Evolutionary conservation across 2,888 invertebrate genomes (phyloP).

Genomic region (Tetheella fluctuosa): DNA sequence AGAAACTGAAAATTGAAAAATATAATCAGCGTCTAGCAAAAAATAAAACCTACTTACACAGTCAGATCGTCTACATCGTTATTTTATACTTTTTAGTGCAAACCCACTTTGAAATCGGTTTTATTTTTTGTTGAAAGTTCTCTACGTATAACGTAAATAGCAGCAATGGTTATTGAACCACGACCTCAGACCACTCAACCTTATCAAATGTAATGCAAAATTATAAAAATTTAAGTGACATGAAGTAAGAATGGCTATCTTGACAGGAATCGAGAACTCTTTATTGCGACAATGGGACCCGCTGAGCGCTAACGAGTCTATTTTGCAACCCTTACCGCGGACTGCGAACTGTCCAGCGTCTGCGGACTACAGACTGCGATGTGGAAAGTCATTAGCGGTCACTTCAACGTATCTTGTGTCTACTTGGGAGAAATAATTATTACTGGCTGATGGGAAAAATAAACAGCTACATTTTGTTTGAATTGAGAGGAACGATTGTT

Average conservation of each 20-base stretch:
- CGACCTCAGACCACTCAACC: not conserved
- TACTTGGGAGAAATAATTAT: conserved; percentile 38
- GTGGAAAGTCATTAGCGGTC: conserved; percentile 69
- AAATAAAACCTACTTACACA: too few species aligned
- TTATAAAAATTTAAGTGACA: conserved; percentile 21
- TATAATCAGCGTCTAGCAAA: too few species aligned
- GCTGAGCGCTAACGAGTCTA: conserved; percentile 67
- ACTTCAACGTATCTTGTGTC: conserved; percentile 53
- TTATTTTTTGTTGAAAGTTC: too few species aligned
- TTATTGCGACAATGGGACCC: conserved; percentile 50
- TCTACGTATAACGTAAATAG: too few species aligned
- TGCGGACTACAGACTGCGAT: not conserved
- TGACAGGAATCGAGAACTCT: conserved; percentile 55
- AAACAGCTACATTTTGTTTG: conserved; percentile 16
- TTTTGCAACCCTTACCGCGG: conserved; percentile 48
- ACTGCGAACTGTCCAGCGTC: not conserved
- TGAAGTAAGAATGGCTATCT: conserved; percentile 34
- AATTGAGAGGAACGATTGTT: not conserved
- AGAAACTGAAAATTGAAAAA: too few species aligned
- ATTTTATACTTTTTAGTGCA: too few species aligned
- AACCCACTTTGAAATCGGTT: too few species aligned
- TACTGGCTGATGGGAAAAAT: conserved; percentile 21
- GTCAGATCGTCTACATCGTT: too few species aligned
- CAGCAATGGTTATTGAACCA: too few species aligned
- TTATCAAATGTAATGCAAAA: not conserved